phyloP scores from a whole-genome alignment of 2,888 invertebrate genomes.

The Spicauda simplicius region DNA sequence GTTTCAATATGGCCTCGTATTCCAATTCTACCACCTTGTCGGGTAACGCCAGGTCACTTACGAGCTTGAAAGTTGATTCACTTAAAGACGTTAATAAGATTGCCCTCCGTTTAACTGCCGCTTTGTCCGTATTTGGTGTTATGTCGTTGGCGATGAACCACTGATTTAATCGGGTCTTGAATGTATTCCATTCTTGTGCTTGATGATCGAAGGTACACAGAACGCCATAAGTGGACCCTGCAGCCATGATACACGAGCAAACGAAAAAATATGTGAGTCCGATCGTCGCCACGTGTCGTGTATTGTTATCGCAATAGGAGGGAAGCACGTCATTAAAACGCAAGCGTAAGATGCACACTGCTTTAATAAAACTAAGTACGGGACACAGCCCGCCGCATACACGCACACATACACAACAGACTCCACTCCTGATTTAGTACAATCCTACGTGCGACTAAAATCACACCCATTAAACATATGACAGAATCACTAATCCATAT shows the following conservation, averaged over 20 bases:
- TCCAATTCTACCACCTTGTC: constrained; percentile 37
- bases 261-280: constrained; percentile 8
- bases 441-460: too few relatives aligned
- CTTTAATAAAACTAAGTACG: too few relatives aligned
- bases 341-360: neutral
- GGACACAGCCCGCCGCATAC: too few relatives aligned
- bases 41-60: constrained; percentile 40
- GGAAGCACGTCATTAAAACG: neutral
- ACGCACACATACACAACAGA: too few relatives aligned
- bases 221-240: constrained; percentile 20
- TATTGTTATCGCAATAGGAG: neutral
- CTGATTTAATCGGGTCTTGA: constrained; percentile 33
- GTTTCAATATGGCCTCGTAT: constrained; percentile 35
- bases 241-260: constrained; percentile 20
- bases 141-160: constrained; percentile 40
- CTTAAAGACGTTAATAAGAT: constrained; percentile 35
- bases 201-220: constrained; percentile 22
- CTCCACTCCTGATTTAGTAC: too few relatives aligned
- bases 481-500: too few relatives aligned
- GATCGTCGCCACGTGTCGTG: constrained; percentile 26
- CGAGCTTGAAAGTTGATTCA: constrained; percentile 40
- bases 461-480: too few relatives aligned
- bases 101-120: constrained; percentile 35
- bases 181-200: constrained; percentile 32
- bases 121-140: constrained; percentile 25